Evolutionary conservation across 2,888 invertebrate genomes (phyloP).

Genomic region (Ophraella communa): DNA sequence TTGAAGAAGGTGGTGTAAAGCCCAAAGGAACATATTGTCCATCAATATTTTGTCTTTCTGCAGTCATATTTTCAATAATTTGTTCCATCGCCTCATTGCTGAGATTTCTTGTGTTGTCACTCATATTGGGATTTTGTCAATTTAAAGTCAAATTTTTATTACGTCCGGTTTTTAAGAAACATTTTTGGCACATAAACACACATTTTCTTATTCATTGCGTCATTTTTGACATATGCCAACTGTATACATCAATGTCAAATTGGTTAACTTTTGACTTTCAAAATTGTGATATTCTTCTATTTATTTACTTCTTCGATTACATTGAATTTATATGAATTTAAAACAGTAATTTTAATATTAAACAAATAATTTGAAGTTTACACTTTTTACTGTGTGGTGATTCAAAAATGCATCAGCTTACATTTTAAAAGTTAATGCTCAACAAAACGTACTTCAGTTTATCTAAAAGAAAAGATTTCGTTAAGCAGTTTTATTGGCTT

Average conservation of each 20-base stretch:
- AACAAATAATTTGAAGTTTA: too few species aligned
- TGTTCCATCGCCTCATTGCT: conserved; percentile 62
- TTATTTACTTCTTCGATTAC: too few species aligned
- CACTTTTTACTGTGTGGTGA: too few species aligned
- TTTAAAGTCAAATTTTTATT: conserved; percentile 15
- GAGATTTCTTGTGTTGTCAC: conserved; percentile 51
- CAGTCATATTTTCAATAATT: conserved; percentile 67
- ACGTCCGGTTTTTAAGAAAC: conserved; percentile 37
- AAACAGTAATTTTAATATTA: too few species aligned
- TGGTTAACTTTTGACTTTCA: not conserved
- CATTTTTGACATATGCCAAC: conserved; percentile 30
- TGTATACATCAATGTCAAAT: conserved; percentile 24
- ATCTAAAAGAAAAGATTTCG: not conserved
- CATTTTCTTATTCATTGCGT: conserved; percentile 33
- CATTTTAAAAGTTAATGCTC: not conserved
- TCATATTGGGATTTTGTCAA: conserved; percentile 45
- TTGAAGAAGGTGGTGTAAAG: conserved; percentile 53
- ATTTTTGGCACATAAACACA: conserved; percentile 48
- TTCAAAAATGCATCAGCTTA: too few species aligned
- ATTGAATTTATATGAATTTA: too few species aligned
- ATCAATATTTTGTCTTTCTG: conserved; percentile 65
- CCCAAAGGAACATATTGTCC: conserved; percentile 66
- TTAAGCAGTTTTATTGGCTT: not conserved
- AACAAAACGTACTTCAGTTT: not conserved
- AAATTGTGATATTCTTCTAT: too few species aligned